Percentiles rank a stretch among this genome's conserved stretches.
Conservation (phyloP, 53 echinoderm and acorn worm genomes). For the Glandiceps talaboti region DNA sequence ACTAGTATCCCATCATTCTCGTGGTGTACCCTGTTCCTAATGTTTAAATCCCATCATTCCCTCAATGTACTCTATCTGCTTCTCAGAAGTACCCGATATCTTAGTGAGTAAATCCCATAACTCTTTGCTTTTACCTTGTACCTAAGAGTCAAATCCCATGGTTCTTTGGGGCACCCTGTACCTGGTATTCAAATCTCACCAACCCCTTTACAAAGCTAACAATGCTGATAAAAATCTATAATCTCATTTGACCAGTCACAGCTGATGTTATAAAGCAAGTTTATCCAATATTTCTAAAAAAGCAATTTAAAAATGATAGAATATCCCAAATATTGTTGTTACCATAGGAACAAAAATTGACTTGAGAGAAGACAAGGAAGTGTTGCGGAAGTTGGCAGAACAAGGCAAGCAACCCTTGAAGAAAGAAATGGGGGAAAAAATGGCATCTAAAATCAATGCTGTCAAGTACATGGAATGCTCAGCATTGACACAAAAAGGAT, state of each 20-base stretch:
- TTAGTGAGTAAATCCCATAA: slow-evolving; percentile 58
- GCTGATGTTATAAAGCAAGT: too few species aligned
- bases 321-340: slow-evolving; percentile 27
- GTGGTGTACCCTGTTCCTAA: not conserved
- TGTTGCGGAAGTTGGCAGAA: slow-evolving; percentile 22
- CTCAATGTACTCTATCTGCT: too few species aligned
- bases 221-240: too few species aligned
- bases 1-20: not conserved
- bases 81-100: slow-evolving; percentile 67
- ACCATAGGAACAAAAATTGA: slow-evolving; percentile 82
- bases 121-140: not conserved
- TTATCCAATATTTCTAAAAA: too few species aligned
- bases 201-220: too few species aligned
- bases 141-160: too few species aligned
- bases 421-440: slow-evolving; percentile 59
- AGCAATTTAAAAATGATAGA: too few species aligned
- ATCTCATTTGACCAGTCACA: too few species aligned
- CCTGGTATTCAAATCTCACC: too few species aligned
- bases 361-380: slow-evolving; percentile 64
- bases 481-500: slow-evolving; percentile 77
- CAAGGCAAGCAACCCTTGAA: slow-evolving; percentile 60
- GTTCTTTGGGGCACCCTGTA: too few species aligned
- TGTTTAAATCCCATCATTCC: slow-evolving; percentile 48
- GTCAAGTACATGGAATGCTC: slow-evolving; percentile 95
- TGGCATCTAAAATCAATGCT: slow-evolving; percentile 61